Percentiles rank a stretch among this genome's conserved stretches.
phyloP scores from a whole-genome alignment of 2,888 invertebrate species.

The Plagodis dolabraria region DNA sequence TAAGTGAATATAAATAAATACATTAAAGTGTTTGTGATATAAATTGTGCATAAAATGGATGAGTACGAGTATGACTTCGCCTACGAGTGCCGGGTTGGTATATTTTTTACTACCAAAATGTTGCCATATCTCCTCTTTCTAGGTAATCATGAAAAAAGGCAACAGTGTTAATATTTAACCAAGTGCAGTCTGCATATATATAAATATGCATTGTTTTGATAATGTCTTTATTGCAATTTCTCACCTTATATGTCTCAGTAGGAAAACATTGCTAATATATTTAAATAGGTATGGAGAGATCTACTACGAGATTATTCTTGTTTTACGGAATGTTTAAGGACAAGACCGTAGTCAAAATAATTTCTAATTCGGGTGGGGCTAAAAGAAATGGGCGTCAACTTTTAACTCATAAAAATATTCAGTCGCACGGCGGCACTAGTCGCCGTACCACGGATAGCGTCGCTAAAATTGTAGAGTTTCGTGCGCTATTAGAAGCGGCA shows the following conservation, averaged over 20 bases:
- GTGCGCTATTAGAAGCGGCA: no score
- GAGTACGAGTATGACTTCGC: constrained; percentile 87
- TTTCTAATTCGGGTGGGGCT: no score
- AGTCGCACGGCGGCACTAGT: no score
- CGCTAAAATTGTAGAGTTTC: no score
- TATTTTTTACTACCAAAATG: constrained; percentile 30
- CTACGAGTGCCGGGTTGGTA: constrained; percentile 87
- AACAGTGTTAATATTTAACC: constrained; percentile 11
- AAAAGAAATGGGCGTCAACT: no score
- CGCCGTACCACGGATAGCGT: no score
- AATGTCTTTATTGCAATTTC: constrained; percentile 7
- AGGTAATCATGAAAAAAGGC: neutral
- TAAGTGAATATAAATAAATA: constrained; percentile 55
- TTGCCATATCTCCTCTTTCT: constrained; percentile 4
- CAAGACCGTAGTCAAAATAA: no score
- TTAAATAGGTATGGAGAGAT: no score
- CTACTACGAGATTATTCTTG: no score
- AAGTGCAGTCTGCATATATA: constrained; percentile 16
- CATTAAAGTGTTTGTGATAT: constrained; percentile 47
- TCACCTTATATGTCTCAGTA: neutral
- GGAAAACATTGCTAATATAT: no score
- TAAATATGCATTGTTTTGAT: constrained; percentile 10
- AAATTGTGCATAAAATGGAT: constrained; percentile 65
- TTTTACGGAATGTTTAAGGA: no score
- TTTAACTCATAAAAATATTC: no score